Evolutionary conservation across 2,113 vertebrate species (phyloP).

Genomic region (Urocitellus parryii): DNA sequence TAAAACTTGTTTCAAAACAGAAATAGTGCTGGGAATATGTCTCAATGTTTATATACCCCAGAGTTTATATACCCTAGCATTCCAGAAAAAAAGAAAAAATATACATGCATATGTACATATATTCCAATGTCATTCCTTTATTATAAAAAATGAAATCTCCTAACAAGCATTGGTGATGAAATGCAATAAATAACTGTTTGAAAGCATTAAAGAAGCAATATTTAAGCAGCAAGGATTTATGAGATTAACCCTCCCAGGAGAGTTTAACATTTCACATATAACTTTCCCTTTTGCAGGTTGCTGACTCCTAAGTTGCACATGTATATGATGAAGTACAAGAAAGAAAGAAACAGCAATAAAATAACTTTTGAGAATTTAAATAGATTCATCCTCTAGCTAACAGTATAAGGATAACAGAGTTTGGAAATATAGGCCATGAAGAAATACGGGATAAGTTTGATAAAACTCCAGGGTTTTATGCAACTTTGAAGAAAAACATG

Average conservation of each 20-base stretch:
- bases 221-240: background rate
- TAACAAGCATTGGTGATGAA: background rate
- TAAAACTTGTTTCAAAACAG: too few species aligned
- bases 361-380: background rate
- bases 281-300: background rate
- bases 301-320: background rate
- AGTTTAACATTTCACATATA: background rate
- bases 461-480: background rate
- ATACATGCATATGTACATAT: too few species aligned
- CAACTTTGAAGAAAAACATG: background rate
- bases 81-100: too few species aligned
- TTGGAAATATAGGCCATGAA: background rate
- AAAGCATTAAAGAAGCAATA: background rate
- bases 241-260: background rate
- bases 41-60: too few species aligned
- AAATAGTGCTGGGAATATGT: too few species aligned
- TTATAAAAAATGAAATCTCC: background rate
- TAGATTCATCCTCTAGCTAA: background rate
- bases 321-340: background rate
- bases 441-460: background rate
- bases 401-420: background rate
- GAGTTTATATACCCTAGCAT: too few species aligned
- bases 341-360: background rate
- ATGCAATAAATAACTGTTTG: background rate
- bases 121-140: background rate